Evolutionary conservation across 2,797 vertebrate genomes (phyloP), one percentile per base, ranked within the genome.

Genomic region (Tragopan temminckii): DNA sequence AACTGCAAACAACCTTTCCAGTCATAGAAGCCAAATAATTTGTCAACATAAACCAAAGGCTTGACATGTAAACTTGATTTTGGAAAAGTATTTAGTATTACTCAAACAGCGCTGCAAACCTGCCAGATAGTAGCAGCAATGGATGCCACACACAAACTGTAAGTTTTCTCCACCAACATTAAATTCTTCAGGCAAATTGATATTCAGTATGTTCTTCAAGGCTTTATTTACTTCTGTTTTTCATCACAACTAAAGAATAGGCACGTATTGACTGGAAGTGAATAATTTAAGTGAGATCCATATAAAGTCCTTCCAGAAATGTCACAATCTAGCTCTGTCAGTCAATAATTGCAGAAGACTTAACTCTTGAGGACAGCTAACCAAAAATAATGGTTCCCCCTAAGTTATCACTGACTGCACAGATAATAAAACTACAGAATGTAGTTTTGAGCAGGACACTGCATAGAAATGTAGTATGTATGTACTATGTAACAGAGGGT

Each of bases 141-240:
- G 2, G 18, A 48, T 20, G 19, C 2, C 6, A 11, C 3, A 4
- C n/a, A n/a, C n/a, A n/a, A n/a, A n/a, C 45, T 45, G 5, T 40
- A 66, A 87, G 42, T 13, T 74, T 18, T 66, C 25, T 21, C 18
- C 46, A 66, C 7, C 13, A 58, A 52, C 36, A 16, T 25, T 8
- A 7, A 64, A 36, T 74, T 59, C 33, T 61, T 78, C 36, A 61
- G 23, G 24, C 52, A 77, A 52, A 35, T 75, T 81, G 42, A 53
- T 25, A 9, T 46, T 67, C 29, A 46, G 8, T n/a, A 9, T 23
- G 70, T 82, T 38, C 66, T 85, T 9, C 57, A 74, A 23, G 4
- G 7, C 58, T 82, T 38, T 66, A n/a, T 33, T 33, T 45, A 21
- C 3, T 36, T 38, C 29, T 59, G 43, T 52, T 15, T 27, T 19